These are phyloP conservation scores for Pterobdella sp. DNA, from an alignment of 2,888 invertebrate genomes.

Conservation along the genomic window DNA sequence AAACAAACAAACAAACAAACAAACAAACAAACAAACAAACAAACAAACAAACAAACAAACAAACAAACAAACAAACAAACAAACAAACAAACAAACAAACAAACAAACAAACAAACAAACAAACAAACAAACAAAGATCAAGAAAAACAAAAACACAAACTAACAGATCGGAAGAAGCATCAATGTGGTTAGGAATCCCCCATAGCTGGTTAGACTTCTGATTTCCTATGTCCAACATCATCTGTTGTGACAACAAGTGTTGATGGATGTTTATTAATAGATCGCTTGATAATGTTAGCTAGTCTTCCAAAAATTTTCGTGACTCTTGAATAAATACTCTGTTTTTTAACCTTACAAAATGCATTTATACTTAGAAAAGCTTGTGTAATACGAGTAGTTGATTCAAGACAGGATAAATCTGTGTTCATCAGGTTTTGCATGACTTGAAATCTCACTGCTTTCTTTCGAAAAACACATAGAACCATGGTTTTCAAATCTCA, in stretches of 20 bases:
- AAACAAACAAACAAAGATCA: neutral
- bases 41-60: neutral
- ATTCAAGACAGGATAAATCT: too few relatives aligned
- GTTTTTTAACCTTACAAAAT: too few relatives aligned
- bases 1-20: constrained; percentile 33
- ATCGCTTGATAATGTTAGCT: too few relatives aligned
- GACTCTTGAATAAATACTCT: too few relatives aligned
- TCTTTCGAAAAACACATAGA: too few relatives aligned
- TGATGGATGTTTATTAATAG: too few relatives aligned
- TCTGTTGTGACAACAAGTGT: constrained; percentile 37
- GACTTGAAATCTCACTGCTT: too few relatives aligned
- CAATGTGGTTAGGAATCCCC: constrained; percentile 40
- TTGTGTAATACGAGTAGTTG: too few relatives aligned
- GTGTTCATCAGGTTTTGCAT: too few relatives aligned
- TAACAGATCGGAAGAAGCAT: constrained; percentile 37
- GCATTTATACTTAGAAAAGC: too few relatives aligned
- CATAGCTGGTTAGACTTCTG: constrained; percentile 47
- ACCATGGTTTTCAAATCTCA: too few relatives aligned
- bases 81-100: neutral
- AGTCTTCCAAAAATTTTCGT: too few relatives aligned
- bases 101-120: neutral
- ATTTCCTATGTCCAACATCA: constrained; percentile 47
- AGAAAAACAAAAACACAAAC: constrained; percentile 21
- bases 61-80: constrained; percentile 33
- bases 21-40: neutral